phyloP scores from a whole-genome alignment of 2,113 vertebrate species.

The Cinclus mexicanus region DNA sequence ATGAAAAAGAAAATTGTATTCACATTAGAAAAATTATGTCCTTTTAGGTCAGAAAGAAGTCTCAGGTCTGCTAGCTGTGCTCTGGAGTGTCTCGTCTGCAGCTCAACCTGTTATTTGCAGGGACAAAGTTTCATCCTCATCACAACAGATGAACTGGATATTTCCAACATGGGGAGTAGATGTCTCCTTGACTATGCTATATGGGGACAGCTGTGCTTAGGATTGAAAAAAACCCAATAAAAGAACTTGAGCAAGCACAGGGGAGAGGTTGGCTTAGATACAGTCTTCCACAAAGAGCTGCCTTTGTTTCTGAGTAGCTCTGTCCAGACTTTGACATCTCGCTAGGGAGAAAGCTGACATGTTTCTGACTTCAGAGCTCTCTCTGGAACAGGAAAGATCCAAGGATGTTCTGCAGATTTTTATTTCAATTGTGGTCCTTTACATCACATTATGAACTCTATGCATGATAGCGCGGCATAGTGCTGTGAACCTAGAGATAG shows the following conservation, averaged over 20 bases:
- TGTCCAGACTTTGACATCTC: not conserved
- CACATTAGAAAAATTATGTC: not conserved
- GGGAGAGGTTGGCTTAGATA: not conserved
- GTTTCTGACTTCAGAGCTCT: not conserved
- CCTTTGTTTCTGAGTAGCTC: not conserved
- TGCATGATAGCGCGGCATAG: not conserved
- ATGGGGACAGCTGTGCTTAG: not conserved
- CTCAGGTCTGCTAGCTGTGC: not conserved
- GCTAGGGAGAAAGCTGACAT: not conserved
- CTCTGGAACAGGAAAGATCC: not conserved
- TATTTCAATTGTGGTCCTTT: not conserved
- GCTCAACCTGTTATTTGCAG: not conserved
- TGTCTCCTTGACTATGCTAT: not conserved
- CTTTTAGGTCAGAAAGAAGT: not conserved
- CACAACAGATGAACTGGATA: not conserved
- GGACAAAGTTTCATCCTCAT: not conserved
- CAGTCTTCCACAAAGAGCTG: not conserved
- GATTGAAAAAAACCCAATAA: accelerated
- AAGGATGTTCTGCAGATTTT: not conserved
- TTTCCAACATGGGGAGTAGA: not conserved
- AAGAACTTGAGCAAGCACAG: not conserved
- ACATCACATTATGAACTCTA: not conserved
- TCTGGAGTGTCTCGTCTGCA: accelerated
- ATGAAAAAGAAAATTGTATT: not conserved
- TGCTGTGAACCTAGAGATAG: not conserved